Evolutionary conservation across 2,113 vertebrate genomes (phyloP), one percentile per base, ranked within the genome.

Genomic region (Anas platyrhynchos): DNA sequence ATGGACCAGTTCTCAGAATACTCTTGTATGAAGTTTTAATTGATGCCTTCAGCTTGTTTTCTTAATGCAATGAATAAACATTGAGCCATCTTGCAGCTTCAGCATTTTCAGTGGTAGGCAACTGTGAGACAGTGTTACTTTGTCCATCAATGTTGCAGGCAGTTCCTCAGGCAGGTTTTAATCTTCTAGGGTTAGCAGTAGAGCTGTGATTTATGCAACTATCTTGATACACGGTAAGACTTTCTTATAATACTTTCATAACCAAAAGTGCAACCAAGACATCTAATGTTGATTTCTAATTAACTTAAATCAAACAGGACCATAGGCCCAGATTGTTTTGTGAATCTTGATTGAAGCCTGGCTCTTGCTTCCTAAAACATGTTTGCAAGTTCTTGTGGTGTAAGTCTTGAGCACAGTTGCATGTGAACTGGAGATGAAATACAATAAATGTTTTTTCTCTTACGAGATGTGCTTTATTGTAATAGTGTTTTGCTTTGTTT

Each of bases 241-340:
- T 95, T 69, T 94, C 58, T 73, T 76, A 38, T 86, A 72, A 73
- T 85, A 78, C 61, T 85, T 93, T 61, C 6, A 3, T 85, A 89
- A 79, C 34, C 20, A 62, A 46, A 93, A 91, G 31, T 20, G 20
- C 23, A 69, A 85, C 38, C 52, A 73, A 80, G 63, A 65, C 79
- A 78, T 94, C 73, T 69, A 44, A 66, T 79, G 67, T 21, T 68
- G 21, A 61, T 80, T 83, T 89, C 41, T 43, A 36, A 10, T 75
- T 84, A 61, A 76, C n/a, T 75, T 59, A 5, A 68, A 54, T 62
- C 50, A 75, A 84, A 48, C 62, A 34, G 34, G 34, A 34, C 34
- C 34, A 34, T 34, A 34, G 34, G 34, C 34, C 34, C 34, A 34
- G 34, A 34, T 34, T 34, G 34, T 34, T 34, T 34, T 34, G 34